These are phyloP conservation scores for Dolichoris vasculosae DNA, from an alignment of 1,140 invertebrate genomes.

Conservation along the genomic window DNA sequence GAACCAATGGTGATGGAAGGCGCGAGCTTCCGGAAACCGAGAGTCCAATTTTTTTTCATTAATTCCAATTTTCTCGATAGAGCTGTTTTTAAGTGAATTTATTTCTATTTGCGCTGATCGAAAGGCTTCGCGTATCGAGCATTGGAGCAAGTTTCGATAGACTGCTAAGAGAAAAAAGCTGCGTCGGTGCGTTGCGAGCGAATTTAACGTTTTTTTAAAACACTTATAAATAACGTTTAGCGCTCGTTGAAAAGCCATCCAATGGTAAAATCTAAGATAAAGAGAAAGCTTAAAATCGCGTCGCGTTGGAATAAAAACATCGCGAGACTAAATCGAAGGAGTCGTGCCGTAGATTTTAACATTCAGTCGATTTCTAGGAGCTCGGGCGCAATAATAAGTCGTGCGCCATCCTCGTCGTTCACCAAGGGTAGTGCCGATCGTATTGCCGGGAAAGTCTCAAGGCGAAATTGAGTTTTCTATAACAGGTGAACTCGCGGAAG, in stretches of 20 bases:
- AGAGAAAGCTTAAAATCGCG: no score
- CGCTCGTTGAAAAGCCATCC: no score
- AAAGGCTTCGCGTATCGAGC: background rate
- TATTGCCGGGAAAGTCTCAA: conserved; percentile 34
- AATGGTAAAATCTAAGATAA: no score
- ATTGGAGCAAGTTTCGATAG: background rate
- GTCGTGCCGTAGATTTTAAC: background rate
- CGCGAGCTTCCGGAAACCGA: background rate
- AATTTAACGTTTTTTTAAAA: background rate
- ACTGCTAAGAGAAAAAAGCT: background rate
- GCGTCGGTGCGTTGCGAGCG: no score
- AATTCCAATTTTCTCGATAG: background rate
- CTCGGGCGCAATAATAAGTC: conserved; percentile 8
- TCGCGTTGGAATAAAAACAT: no score
- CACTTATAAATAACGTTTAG: no score
- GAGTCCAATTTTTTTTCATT: background rate
- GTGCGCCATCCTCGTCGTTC: conserved; percentile 1
- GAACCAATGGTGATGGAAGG: background rate
- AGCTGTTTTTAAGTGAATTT: background rate
- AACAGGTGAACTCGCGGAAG: conserved; percentile 58
- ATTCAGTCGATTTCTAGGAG: conserved; percentile 20
- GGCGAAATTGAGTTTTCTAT: conserved; percentile 58
- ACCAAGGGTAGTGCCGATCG: background rate
- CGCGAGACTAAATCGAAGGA: no score
- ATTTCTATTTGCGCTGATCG: background rate